phyloP scores from a whole-genome alignment of 2,888 invertebrate genomes.

The Tyria jacobaeae region DNA sequence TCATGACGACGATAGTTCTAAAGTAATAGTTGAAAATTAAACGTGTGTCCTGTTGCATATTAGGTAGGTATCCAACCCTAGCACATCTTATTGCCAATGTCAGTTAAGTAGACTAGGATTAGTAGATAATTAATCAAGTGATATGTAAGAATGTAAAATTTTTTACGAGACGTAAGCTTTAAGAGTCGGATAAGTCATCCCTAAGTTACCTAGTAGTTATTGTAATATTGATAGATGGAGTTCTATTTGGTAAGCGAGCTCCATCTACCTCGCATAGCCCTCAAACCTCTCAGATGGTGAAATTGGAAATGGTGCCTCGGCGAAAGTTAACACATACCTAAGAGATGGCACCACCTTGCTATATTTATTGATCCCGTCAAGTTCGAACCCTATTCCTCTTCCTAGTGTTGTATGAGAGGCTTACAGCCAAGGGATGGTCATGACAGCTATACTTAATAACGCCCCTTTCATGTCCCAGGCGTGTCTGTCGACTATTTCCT shows the following conservation, averaged over 20 bases:
- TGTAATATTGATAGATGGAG: neutral
- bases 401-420: conserved; percentile 23
- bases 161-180: no score
- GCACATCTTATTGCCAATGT: no score
- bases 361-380: conserved; percentile 33
- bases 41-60: neutral
- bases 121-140: no score
- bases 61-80: no score
- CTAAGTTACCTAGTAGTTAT: neutral
- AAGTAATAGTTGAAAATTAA: no score
- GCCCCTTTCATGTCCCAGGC: conserved; percentile 37
- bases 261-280: conserved; percentile 12
- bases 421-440: conserved; percentile 33
- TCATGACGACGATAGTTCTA: no score
- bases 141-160: no score
- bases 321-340: neutral
- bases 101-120: no score
- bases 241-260: neutral
- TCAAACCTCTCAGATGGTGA: no score
- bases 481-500: conserved; percentile 24
- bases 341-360: conserved; percentile 40
- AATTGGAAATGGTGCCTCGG: neutral
- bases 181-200: no score
- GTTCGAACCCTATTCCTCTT: conserved; percentile 25
- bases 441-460: conserved; percentile 33